Conservation (phyloP, 2,113 vertebrate species). For the Tricholaema leucomelas region DNA sequence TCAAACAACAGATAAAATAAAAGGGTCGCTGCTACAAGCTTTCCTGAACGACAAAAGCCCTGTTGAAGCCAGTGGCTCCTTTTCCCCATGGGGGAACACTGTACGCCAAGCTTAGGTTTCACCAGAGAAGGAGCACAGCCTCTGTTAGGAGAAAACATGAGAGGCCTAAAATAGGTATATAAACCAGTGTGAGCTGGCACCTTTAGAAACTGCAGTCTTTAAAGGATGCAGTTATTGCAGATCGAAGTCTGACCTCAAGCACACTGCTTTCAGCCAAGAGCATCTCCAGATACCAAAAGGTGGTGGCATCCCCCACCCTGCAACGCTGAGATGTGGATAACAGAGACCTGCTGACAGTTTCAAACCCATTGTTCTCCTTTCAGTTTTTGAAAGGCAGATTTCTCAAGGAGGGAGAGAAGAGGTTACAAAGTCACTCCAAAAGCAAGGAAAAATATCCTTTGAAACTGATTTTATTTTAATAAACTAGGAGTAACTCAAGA, state of each 20-base stretch:
- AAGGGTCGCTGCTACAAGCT: not conserved
- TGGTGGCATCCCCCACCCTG: not conserved
- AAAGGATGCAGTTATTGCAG: not conserved
- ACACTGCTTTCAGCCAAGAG: not conserved
- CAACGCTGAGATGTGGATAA: not conserved
- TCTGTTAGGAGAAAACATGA: not conserved
- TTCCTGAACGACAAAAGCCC: not conserved
- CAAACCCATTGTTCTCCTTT: conserved; percentile 12
- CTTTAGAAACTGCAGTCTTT: not conserved
- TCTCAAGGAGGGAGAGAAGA: not conserved
- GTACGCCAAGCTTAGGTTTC: not conserved
- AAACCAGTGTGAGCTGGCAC: not conserved
- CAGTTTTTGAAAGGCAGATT: not conserved
- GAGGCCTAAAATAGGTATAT: not conserved
- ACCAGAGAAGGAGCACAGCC: not conserved
- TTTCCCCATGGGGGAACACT: accelerated
- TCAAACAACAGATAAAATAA: not conserved
- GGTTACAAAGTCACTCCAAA: not conserved
- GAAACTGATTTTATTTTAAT: not conserved
- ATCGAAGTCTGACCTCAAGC: not conserved
- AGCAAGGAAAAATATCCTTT: not conserved
- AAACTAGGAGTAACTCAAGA: not conserved
- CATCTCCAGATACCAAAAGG: accelerated
- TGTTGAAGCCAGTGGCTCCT: not conserved
- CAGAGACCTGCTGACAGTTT: not conserved